A percentile compares a stretch with the other conserved stretches of the same genome.
These are phyloP conservation scores for Taphrorychus bicolor DNA, from an alignment of 2,888 invertebrate genomes.

Conservation along the genomic window DNA sequence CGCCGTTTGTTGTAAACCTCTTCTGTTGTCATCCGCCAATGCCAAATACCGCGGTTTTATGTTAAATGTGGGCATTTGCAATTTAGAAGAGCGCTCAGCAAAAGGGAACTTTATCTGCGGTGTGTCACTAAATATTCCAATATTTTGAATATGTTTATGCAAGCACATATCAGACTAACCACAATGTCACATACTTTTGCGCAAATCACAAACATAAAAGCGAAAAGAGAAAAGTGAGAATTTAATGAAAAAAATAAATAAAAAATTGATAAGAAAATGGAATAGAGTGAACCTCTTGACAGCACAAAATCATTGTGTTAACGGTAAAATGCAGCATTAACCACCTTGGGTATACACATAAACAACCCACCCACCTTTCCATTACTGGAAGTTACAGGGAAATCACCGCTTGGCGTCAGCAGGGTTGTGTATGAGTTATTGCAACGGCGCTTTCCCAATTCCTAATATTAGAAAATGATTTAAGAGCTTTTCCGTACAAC, in stretches of 20 bases:
- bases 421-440: slow-evolving; percentile 7
- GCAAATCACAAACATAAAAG: too few species aligned
- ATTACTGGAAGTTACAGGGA: not conserved
- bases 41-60: not conserved
- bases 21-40: slow-evolving; percentile 4
- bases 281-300: too few species aligned
- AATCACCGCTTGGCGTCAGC: slow-evolving; percentile 4
- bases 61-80: not conserved
- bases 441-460: slow-evolving; percentile 6
- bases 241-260: too few species aligned
- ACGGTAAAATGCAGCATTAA: not conserved
- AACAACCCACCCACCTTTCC: not conserved
- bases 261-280: too few species aligned
- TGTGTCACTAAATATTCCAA: too few species aligned
- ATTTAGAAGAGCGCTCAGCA: not conserved
- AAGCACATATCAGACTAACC: too few species aligned
- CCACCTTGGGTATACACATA: too few species aligned
- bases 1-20: not conserved
- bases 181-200: too few species aligned
- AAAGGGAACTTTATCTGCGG: not conserved
- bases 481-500: slow-evolving; percentile 14
- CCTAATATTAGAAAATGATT: slow-evolving; percentile 16
- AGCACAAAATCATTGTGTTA: too few species aligned
- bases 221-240: too few species aligned
- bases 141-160: too few species aligned